Evolutionary conservation across 2,888 invertebrate genomes (phyloP).

Genomic region (Drosophila bunnanda): DNA sequence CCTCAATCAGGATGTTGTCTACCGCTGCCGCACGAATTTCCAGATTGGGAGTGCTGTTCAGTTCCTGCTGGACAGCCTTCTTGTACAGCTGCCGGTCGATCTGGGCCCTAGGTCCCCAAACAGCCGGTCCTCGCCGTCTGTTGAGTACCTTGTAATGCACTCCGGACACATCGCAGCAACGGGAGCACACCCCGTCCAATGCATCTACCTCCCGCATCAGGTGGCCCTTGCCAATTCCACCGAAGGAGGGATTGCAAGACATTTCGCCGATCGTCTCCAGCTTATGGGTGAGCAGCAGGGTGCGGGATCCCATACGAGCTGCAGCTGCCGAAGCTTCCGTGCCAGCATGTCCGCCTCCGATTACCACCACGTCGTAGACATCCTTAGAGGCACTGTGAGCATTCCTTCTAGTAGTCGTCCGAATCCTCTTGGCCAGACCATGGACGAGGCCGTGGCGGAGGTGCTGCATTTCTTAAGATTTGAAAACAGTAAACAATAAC

Average conservation of each 20-base stretch:
- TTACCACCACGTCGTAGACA: slow-evolving; percentile 90
- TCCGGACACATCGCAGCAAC: slow-evolving; percentile 92
- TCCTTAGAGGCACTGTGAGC: slow-evolving; percentile 1
- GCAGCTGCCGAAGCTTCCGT: slow-evolving; percentile 94
- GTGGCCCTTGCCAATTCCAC: slow-evolving; percentile 96
- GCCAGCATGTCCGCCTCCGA: slow-evolving; percentile 97
- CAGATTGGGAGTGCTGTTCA: slow-evolving; percentile 88
- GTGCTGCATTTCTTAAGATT: slow-evolving; percentile 49
- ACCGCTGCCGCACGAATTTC: slow-evolving; percentile 89
- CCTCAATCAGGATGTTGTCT: slow-evolving; percentile 89
- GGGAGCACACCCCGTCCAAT: slow-evolving; percentile 92
- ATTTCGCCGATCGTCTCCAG: slow-evolving; percentile 94
- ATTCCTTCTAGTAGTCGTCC: slow-evolving; percentile 1
- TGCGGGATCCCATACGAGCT: slow-evolving; percentile 92
- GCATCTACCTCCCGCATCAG: slow-evolving; percentile 95
- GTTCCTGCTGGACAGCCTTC: slow-evolving; percentile 89
- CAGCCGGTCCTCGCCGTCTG: slow-evolving; percentile 92
- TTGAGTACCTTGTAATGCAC: slow-evolving; percentile 93
- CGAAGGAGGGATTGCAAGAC: slow-evolving; percentile 97
- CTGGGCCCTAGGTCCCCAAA: slow-evolving; percentile 95
- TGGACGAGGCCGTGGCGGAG: slow-evolving; percentile 45
- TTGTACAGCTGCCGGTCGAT: slow-evolving; percentile 94
- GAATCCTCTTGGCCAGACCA: slow-evolving; percentile 23
- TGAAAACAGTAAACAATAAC: slow-evolving; percentile 30
- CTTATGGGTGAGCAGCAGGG: slow-evolving; percentile 93